Percentiles rank a stretch among this genome's conserved stretches.
Evolutionary conservation across 2,888 invertebrate genomes (phyloP).

Genomic region (Pristionchus exspectatus): DNA sequence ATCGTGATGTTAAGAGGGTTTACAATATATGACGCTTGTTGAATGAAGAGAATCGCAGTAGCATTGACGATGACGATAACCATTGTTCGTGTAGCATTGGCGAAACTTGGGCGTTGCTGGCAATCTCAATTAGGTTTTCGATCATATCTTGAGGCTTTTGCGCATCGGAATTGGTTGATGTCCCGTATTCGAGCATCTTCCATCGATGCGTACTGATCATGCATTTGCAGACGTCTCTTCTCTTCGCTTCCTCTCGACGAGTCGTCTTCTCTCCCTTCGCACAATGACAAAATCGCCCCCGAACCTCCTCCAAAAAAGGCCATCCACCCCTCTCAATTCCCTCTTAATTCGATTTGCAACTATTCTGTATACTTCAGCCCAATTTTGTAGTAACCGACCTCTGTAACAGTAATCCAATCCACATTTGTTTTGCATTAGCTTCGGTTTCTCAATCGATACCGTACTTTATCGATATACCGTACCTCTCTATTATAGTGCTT

Average conservation of each 20-base stretch:
- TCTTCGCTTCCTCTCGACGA: constrained; percentile 1
- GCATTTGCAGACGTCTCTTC: neutral
- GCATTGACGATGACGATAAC: too few relatives aligned
- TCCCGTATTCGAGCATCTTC: too few relatives aligned
- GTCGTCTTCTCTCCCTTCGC: neutral
- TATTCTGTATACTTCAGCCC: neutral
- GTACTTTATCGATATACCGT: neutral
- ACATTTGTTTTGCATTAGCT: constrained; percentile 17
- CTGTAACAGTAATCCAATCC: constrained; percentile 13
- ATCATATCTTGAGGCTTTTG: neutral
- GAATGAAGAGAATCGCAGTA: too few relatives aligned
- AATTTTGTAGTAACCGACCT: neutral
- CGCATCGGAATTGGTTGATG: neutral
- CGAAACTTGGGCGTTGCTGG: too few relatives aligned
- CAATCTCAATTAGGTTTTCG: too few relatives aligned
- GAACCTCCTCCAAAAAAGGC: neutral
- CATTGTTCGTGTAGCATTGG: too few relatives aligned
- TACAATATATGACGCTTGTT: too few relatives aligned
- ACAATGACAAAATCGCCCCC: neutral
- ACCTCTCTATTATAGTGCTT: neutral
- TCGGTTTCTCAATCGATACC: constrained; percentile 12
- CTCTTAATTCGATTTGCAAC: neutral
- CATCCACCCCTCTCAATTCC: constrained; percentile 21
- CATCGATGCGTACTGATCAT: neutral
- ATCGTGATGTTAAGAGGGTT: too few relatives aligned